Conservation (phyloP, 2,797 vertebrate genomes). For the Poecilia picta region DNA sequence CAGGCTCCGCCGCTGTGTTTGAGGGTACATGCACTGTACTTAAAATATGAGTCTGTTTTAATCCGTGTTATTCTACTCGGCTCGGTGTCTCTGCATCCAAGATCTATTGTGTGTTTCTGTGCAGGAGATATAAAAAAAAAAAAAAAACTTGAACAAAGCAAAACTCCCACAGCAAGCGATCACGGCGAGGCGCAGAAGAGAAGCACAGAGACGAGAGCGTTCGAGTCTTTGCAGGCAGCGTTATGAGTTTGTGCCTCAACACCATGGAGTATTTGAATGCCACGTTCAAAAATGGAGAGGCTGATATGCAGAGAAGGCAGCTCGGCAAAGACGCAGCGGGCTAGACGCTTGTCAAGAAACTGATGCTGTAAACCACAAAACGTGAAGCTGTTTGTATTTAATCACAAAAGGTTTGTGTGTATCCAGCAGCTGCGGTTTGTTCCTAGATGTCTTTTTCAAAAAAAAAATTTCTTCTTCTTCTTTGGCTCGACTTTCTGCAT, state of each 20-base stretch:
- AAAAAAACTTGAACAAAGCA: neutral
- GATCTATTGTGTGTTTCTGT: constrained; percentile 23
- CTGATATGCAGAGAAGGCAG: constrained; percentile 58
- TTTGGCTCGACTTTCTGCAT: constrained; percentile 27
- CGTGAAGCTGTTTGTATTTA: constrained; percentile 50
- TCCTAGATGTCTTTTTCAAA: constrained; percentile 40
- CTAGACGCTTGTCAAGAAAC: constrained; percentile 42
- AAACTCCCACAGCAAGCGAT: constrained; percentile 47
- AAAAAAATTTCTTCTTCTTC: constrained; percentile 24
- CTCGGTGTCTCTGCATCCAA: constrained; percentile 23
- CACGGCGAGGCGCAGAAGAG: constrained; percentile 37
- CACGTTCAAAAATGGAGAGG: constrained; percentile 59
- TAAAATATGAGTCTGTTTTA: constrained; percentile 32
- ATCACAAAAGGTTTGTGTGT: constrained; percentile 54
- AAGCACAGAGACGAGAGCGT: constrained; percentile 47
- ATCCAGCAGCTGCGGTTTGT: constrained; percentile 41
- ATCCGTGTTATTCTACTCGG: constrained; percentile 36
- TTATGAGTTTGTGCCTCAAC: constrained; percentile 51
- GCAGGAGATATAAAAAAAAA: constrained; percentile 15
- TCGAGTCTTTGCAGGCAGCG: constrained; percentile 47
- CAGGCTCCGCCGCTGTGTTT: constrained; percentile 47
- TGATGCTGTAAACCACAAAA: constrained; percentile 34
- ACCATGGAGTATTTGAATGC: constrained; percentile 50
- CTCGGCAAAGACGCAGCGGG: constrained; percentile 41
- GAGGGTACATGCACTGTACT: constrained; percentile 43